These are phyloP conservation scores for Neomonachus schauinslandi DNA, from an alignment of 2,113 vertebrate genomes.

Conservation along the genomic window DNA sequence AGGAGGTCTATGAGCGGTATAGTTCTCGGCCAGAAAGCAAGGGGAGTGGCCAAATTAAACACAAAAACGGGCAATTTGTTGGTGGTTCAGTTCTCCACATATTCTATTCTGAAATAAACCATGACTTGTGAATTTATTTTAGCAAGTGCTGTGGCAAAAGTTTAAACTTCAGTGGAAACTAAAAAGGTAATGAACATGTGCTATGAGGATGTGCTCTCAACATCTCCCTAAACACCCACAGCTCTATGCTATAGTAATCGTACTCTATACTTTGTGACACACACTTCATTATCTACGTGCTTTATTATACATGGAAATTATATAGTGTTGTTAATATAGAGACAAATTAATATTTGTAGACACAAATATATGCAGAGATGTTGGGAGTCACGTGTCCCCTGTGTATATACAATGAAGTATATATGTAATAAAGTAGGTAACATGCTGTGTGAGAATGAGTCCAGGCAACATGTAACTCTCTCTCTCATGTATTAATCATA, in stretches of 20 bases:
- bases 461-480: background rate
- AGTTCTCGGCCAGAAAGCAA: conserved; percentile 21
- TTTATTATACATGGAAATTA: background rate
- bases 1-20: background rate
- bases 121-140: background rate
- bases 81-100: background rate
- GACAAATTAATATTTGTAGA: background rate
- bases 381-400: background rate
- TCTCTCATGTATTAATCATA: background rate
- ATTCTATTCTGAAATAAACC: background rate
- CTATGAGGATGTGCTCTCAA: background rate
- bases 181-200: background rate
- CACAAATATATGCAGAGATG: background rate
- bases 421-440: background rate
- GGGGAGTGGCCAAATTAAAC: background rate
- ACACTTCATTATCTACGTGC: background rate
- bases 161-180: background rate
- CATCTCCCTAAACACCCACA: background rate
- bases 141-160: background rate
- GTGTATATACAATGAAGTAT: background rate
- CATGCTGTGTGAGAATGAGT: background rate
- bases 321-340: background rate
- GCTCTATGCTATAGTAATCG: no score
- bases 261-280: background rate
- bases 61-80: background rate